Base-by-base conservation (phyloP, 2,888 invertebrate species). In the Neoscelio sp. region DNA sequence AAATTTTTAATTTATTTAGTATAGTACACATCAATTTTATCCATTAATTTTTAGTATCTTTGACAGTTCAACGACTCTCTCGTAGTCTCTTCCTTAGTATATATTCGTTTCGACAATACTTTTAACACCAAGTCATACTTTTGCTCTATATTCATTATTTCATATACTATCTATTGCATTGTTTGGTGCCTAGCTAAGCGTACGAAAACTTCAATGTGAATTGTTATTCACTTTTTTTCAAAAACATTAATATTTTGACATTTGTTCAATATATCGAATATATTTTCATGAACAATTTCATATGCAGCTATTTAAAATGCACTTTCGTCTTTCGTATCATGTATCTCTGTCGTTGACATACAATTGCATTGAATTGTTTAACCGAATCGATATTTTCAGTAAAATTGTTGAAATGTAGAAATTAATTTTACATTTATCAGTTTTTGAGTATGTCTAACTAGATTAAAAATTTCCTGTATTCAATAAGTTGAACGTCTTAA, bases 21-120 rank as follows among this genome's bases (percentile, higher is more conserved):
- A 87, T 85, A 75, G 77, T 86, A 87, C 85, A 87, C 88, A 86
- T 86, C 83, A 78, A 87, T 85, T 86, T 86, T 86, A 85, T 80
- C 83, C 85, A 85, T 82, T 78, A 84, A 83, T 50, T 80, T 84
- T 85, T 82, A 82, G 23, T 79, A 42, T 81, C 35, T 8, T 62
- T 62, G 52, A 44, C 54, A 70, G 20, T 33, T 60, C 17, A 64
- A 56, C 58, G 46, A 73, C 64, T 73, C 58, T 65, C 62, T 30
- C 48, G 42, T 65, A 46, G 54, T 35, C 12, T 15, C n/a, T 38
- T 12, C 8, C 20, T 56, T 65, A n/a, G 18, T 65, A 48, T 50
- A 50, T 4, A 46, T 67, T 58, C 33, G 73, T 50, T 68, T 78
- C 58, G 54, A 82, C 76, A 65, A 79, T 84, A 86, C 82, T 78